Percentiles rank a stretch among this genome's conserved stretches.
Conservation (phyloP, 2,888 invertebrate genomes). For the Elegia similella region DNA sequence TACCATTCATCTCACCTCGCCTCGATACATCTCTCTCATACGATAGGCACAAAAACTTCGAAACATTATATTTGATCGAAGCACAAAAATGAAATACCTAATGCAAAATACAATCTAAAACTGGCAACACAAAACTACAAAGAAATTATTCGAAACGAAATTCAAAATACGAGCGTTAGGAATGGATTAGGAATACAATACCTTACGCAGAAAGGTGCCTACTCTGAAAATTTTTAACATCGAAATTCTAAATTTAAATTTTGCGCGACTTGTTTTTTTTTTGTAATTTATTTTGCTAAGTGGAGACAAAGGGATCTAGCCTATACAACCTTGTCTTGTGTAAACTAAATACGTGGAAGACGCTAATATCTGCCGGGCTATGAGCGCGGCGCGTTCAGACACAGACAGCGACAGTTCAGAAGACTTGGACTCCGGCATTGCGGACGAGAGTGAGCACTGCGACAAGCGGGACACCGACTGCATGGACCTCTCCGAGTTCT, state of each 20-base stretch:
- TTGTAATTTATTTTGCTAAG: too few relatives aligned
- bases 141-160: too few relatives aligned
- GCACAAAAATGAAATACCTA: neutral
- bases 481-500: constrained; percentile 71
- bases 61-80: too few relatives aligned
- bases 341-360: neutral
- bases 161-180: too few relatives aligned
- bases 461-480: constrained; percentile 51
- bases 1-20: neutral
- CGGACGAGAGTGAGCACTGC: constrained; percentile 47
- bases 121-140: neutral
- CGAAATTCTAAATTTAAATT: neutral
- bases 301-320: too few relatives aligned
- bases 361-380: constrained; percentile 24
- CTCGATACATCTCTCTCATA: too few relatives aligned
- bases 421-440: constrained; percentile 72
- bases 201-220: too few relatives aligned
- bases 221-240: neutral
- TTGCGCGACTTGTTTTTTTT: neutral
- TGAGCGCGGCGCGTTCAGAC: constrained; percentile 51
- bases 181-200: too few relatives aligned
- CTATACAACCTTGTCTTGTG: too few relatives aligned
- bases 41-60: too few relatives aligned
- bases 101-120: neutral
- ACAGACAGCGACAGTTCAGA: constrained; percentile 54